phyloP scores from a whole-genome alignment of 2,113 vertebrate species.

The Anseranas semipalmata region DNA sequence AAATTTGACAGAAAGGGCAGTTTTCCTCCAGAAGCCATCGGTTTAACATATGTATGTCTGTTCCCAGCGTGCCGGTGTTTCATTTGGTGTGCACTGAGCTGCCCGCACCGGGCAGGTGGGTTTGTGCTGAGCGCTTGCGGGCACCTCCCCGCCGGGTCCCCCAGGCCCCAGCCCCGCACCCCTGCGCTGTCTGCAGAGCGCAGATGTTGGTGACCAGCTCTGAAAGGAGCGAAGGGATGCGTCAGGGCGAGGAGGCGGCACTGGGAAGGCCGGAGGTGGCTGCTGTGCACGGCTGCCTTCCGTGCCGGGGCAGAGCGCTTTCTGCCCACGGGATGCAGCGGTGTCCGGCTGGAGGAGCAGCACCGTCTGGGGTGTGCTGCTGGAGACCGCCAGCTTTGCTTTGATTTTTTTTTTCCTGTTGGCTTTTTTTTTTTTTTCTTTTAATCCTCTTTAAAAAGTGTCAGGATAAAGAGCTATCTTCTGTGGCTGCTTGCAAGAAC shows the following conservation, averaged over 20 bases:
- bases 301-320: not conserved
- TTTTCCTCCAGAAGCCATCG: not conserved
- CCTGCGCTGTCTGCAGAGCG: fast-evolving
- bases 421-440: not conserved
- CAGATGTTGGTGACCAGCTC: not conserved
- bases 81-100: not conserved
- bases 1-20: not conserved
- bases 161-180: not conserved
- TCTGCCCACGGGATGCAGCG: not conserved
- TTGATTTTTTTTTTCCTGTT: not conserved
- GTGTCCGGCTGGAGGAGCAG: not conserved
- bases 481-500: not conserved
- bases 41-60: fast-evolving
- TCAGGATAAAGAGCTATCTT: not conserved
- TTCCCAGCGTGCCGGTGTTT: fast-evolving
- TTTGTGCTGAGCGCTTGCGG: not conserved
- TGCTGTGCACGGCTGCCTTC: not conserved
- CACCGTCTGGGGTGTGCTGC: not conserved
- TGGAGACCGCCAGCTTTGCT: not conserved
- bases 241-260: not conserved
- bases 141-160: fast-evolving
- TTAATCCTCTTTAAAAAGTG: not conserved
- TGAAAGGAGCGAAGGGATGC: not conserved
- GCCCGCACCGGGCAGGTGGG: not conserved
- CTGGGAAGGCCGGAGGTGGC: not conserved